phyloP scores from a whole-genome alignment of 2,888 invertebrate species.

The Drosophila macrothrix region DNA sequence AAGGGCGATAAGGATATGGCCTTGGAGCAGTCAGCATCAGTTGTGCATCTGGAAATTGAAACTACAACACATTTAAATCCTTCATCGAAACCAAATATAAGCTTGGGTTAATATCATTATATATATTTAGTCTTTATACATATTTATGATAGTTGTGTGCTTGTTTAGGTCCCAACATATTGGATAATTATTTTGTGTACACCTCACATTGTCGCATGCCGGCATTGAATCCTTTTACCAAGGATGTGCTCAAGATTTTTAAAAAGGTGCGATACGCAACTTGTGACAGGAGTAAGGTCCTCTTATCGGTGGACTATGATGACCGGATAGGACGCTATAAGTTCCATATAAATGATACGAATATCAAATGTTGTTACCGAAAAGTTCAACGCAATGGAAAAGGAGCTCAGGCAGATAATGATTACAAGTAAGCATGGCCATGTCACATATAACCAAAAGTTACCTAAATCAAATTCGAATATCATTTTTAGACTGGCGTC shows the following conservation, averaged over 20 bases:
- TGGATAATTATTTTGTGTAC: constrained; percentile 83
- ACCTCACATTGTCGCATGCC: constrained; percentile 88
- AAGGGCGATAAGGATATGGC: background rate
- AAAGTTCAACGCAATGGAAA: constrained; percentile 75
- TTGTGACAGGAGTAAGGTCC: constrained; percentile 84
- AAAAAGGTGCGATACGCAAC: constrained; percentile 85
- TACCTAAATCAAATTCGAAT: background rate
- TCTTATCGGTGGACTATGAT: constrained; percentile 74
- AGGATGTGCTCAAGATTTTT: constrained; percentile 85
- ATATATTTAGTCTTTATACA: too few relatives aligned
- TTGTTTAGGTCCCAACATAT: constrained; percentile 14
- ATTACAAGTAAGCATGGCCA: constrained; percentile 66
- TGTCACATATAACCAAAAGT: background rate
- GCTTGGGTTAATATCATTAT: constrained; percentile 18
- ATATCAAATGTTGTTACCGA: constrained; percentile 80
- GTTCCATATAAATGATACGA: constrained; percentile 66
- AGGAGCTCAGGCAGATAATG: constrained; percentile 67
- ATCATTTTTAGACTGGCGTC: constrained; percentile 59
- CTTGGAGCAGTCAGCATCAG: background rate
- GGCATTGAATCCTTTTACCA: constrained; percentile 87
- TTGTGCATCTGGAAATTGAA: background rate
- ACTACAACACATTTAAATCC: background rate
- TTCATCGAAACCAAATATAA: background rate
- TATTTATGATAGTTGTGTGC: too few relatives aligned
- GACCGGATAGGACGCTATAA: constrained; percentile 53